These are phyloP conservation scores for Reinhardtius hippoglossoides DNA, from an alignment of 2,113 vertebrate species.

Conservation along the genomic window DNA sequence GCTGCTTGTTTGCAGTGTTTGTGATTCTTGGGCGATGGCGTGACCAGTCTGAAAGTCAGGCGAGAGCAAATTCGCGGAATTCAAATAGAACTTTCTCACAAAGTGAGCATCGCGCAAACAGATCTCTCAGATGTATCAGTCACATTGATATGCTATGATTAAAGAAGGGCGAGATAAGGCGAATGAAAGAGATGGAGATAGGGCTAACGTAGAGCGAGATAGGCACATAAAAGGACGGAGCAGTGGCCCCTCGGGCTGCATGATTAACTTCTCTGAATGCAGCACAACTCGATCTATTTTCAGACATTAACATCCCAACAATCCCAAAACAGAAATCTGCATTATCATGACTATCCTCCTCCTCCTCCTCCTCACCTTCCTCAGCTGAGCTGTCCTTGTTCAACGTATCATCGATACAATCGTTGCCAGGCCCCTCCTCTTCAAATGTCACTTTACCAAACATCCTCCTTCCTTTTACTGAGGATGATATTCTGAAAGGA, in stretches of 20 bases:
- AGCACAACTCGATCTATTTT: slow-evolving; percentile 55
- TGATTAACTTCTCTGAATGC: slow-evolving; percentile 64
- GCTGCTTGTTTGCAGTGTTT: slow-evolving; percentile 42
- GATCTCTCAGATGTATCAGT: slow-evolving; percentile 59
- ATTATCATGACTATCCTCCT: slow-evolving; percentile 31
- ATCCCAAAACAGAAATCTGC: slow-evolving; percentile 47
- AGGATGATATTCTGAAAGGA: slow-evolving; percentile 17
- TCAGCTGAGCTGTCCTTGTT: slow-evolving; percentile 19
- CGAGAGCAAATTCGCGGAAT: slow-evolving; percentile 44
- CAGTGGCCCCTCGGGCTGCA: slow-evolving; percentile 48
- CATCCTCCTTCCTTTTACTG: slow-evolving; percentile 5
- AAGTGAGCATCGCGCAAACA: slow-evolving; percentile 60
- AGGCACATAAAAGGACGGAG: slow-evolving; percentile 63
- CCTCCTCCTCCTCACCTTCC: slow-evolving; percentile 34
- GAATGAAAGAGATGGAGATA: slow-evolving; percentile 55
- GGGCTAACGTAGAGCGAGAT: slow-evolving; percentile 52
- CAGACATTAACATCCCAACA: slow-evolving; percentile 45
- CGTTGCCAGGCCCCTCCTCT: neutral
- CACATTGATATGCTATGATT: slow-evolving; percentile 66
- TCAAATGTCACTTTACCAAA: slow-evolving; percentile 39
- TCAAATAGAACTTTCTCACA: slow-evolving; percentile 64
- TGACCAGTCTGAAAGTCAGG: slow-evolving; percentile 54
- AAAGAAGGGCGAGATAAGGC: slow-evolving; percentile 64
- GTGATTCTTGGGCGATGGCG: slow-evolving; percentile 28
- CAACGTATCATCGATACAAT: slow-evolving; percentile 22